Percentiles rank a stretch among this genome's conserved stretches.
These are phyloP conservation scores for Himalopsyche anomala DNA, from an alignment of 2,888 invertebrate genomes.

Conservation along the genomic window DNA sequence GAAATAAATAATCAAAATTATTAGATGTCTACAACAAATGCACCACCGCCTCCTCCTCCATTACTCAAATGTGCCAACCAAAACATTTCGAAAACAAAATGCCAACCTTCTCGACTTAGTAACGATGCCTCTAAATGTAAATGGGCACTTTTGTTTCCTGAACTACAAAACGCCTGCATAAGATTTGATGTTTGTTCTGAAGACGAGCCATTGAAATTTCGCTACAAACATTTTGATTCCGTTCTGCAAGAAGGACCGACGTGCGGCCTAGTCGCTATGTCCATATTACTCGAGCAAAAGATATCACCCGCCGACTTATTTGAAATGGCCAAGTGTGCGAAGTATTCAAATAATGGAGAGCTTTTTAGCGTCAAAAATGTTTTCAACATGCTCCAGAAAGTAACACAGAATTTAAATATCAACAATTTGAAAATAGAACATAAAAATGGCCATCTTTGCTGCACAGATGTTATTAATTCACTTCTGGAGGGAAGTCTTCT, in stretches of 20 bases:
- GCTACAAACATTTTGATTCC: conserved; percentile 72
- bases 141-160: conserved; percentile 78
- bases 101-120: background rate
- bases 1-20: background rate
- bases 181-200: conserved; percentile 76
- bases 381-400: conserved; percentile 78
- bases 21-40: background rate
- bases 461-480: conserved; percentile 74
- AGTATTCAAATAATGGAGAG: conserved; percentile 90
- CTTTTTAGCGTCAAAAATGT: conserved; percentile 89
- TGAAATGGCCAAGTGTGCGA: conserved; percentile 78
- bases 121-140: conserved; percentile 42
- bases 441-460: conserved; percentile 72
- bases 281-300: conserved; percentile 83
- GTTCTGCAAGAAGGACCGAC: conserved; percentile 82
- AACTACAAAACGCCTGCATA: conserved; percentile 78
- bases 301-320: conserved; percentile 79
- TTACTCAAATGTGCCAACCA: conserved; percentile 2
- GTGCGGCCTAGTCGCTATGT: conserved; percentile 92
- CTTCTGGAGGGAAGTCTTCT: conserved; percentile 78
- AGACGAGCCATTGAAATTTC: conserved; percentile 74
- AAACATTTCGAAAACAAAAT: background rate
- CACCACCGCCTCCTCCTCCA: conserved; percentile 54
- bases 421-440: conserved; percentile 71
- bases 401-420: conserved; percentile 73